Evolutionary conservation across 2,888 invertebrate genomes (phyloP).

Genomic region (Ptychoptera albimana): DNA sequence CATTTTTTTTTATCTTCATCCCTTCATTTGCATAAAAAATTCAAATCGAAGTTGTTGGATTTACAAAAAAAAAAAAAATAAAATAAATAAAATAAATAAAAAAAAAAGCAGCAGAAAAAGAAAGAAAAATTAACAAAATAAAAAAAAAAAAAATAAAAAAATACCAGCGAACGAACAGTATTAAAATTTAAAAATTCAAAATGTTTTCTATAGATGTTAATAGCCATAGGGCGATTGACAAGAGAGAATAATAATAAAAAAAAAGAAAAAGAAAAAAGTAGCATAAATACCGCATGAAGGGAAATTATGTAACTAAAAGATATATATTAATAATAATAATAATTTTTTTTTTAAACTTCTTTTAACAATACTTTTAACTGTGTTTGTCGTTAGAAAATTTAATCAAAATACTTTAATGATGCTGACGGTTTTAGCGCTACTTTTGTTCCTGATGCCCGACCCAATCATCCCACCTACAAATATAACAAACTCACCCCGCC

Average conservation of each 20-base stretch:
- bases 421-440: too few species aligned
- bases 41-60: conserved; percentile 6
- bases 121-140: background rate
- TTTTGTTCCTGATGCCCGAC: too few species aligned
- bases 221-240: background rate
- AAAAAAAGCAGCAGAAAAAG: background rate
- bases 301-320: too few species aligned
- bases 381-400: too few species aligned
- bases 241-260: background rate
- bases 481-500: too few species aligned
- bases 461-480: too few species aligned
- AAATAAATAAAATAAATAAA: background rate
- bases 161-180: background rate
- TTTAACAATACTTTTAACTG: too few species aligned
- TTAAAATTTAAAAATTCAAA: background rate
- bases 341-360: too few species aligned
- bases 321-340: too few species aligned
- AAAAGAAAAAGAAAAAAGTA: too few species aligned
- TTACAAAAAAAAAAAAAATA: background rate
- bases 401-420: too few species aligned
- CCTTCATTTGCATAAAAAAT: conserved; percentile 8
- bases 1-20: conserved; percentile 4
- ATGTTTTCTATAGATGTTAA: background rate
- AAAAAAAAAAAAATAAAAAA: background rate
- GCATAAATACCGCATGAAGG: too few species aligned